Evolutionary conservation across 2,888 invertebrate species (phyloP), one percentile per base, ranked within the genome.

Genomic region (Proisotoma minuta): DNA sequence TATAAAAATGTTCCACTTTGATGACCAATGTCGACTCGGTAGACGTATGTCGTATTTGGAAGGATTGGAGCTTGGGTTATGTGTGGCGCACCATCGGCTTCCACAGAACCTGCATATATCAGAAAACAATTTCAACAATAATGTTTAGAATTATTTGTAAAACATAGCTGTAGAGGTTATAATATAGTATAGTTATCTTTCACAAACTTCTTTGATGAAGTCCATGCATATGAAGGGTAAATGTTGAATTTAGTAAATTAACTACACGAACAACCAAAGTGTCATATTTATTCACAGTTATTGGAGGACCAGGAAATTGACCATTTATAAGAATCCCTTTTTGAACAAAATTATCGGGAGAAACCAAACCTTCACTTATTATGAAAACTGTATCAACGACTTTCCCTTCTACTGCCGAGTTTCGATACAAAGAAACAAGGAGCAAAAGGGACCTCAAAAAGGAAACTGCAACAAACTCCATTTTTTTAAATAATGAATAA

Each of bases 151-250:
- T n/a, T n/a, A n/a, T n/a, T n/a, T n/a, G n/a, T n/a, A n/a, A n/a
- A n/a, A n/a, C n/a, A n/a, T n/a, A n/a, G n/a, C n/a, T n/a, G n/a
- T n/a, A n/a, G n/a, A n/a, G n/a, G n/a, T n/a, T n/a, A n/a, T n/a
- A n/a, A n/a, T n/a, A n/a, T n/a, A n/a, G 34, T 10, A 34, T 34
- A 34, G 8, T 34, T 34, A 34, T 34, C 8, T 34, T 8, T 34
- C n/a, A n/a, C 5, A 64, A 60, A 5, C 66, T 62, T 12, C 18
- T 29, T 39, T 70, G 70, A 2, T 62, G 58, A 2, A 70, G 39
- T n/a, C 70, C 70, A 56, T 70, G 70, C 34, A 66, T 65, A 54
- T 70, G 70, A 20, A 70, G 49, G 2, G 68, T 51, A n/a, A 61
- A 51, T 18, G 59, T 40, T 20, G 15, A 20, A 3, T 43, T 5